Percentiles rank a stretch among this genome's conserved stretches.
These are phyloP conservation scores for Terrapene triunguis DNA, from an alignment of 2,113 vertebrate genomes.

Conservation along the genomic window DNA sequence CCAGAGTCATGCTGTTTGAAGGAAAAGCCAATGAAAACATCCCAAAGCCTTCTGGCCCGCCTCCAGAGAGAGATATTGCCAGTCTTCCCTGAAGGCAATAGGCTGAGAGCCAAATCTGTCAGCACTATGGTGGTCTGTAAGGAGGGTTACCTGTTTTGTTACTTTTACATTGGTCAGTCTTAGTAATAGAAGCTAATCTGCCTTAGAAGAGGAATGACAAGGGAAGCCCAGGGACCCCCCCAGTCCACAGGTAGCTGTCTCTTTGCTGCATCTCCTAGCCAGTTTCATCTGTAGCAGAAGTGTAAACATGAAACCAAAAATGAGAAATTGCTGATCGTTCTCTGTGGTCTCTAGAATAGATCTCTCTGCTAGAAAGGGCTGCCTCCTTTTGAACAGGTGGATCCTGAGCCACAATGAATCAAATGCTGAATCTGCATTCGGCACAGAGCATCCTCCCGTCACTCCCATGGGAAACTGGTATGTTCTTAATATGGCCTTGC, in stretches of 20 bases:
- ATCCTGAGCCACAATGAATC: slow-evolving; percentile 11
- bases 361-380: slow-evolving; percentile 17
- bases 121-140: slow-evolving; percentile 24
- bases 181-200: slow-evolving; percentile 73
- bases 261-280: slow-evolving; percentile 60
- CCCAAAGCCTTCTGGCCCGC: slow-evolving; percentile 88
- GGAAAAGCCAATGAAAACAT: slow-evolving; percentile 90
- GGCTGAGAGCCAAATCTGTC: neutral
- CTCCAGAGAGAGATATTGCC: slow-evolving; percentile 95
- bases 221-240: slow-evolving; percentile 48
- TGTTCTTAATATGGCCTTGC: neutral
- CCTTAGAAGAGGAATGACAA: slow-evolving; percentile 71
- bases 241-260: neutral
- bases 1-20: slow-evolving; percentile 96
- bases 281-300: slow-evolving; percentile 15
- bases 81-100: slow-evolving; percentile 89
- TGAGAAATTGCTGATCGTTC: neutral
- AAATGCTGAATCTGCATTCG: slow-evolving; percentile 2
- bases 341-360: neutral
- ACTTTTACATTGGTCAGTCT: slow-evolving; percentile 48
- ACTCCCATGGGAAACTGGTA: neutral
- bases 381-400: neutral
- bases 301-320: slow-evolving; percentile 52
- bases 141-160: slow-evolving; percentile 43
- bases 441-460: neutral